phyloP scores from a whole-genome alignment of 2,113 vertebrate species.

The Grallaria varia region DNA sequence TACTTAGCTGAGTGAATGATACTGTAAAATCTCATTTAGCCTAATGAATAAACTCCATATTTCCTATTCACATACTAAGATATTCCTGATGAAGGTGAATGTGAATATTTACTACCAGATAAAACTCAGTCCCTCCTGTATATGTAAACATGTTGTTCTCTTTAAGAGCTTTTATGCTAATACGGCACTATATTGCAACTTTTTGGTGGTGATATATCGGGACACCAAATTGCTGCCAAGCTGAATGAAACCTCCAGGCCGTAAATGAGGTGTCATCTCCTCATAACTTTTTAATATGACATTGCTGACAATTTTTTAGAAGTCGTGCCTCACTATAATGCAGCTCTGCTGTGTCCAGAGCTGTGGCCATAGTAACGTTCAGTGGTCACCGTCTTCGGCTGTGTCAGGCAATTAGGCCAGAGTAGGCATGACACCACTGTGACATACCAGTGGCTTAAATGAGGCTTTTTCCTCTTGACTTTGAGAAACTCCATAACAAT shows the following conservation, averaged over 20 bases:
- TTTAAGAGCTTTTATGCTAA: background rate
- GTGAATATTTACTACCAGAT: background rate
- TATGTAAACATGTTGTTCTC: background rate
- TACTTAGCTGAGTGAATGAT: background rate
- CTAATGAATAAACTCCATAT: background rate
- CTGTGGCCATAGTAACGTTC: rapidly evolving
- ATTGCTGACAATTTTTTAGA: background rate
- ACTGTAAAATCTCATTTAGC: background rate
- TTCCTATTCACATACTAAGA: background rate
- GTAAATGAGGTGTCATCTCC: background rate
- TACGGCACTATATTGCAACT: background rate
- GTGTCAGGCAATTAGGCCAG: background rate
- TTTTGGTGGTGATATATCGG: background rate
- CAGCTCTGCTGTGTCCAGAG: background rate
- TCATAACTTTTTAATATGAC: background rate
- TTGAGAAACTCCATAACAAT: background rate
- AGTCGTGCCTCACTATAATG: background rate
- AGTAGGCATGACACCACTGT: background rate
- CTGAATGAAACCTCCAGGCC: background rate
- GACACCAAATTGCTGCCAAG: background rate
- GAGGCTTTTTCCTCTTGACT: background rate
- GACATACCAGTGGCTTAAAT: background rate
- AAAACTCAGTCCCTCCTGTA: background rate
- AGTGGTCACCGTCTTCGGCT: background rate
- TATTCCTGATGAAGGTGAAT: background rate